A percentile compares a stretch with the other conserved stretches of the same genome.
These are phyloP conservation scores for Branchipolynoe longqiensis DNA, from an alignment of 2,888 invertebrate species.

Conservation along the genomic window DNA sequence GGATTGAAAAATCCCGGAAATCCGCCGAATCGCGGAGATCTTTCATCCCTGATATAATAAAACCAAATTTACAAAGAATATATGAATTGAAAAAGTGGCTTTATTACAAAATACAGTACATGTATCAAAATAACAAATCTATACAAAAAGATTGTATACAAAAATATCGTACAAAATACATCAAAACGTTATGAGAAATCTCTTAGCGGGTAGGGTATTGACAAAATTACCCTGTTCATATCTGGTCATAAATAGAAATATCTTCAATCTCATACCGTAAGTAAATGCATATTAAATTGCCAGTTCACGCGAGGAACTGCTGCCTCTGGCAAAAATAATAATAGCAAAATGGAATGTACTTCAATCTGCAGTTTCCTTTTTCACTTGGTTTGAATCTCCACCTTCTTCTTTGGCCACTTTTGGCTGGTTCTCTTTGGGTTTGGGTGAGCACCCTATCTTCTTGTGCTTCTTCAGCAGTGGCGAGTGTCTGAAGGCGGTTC, in stretches of 20 bases:
- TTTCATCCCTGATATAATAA: too few species aligned
- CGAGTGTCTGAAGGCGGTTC: conserved; percentile 61
- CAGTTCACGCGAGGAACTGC: neutral
- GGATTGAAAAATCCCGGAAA: too few species aligned
- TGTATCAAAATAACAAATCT: neutral
- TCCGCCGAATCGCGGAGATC: too few species aligned
- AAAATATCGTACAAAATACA: conserved; percentile 16
- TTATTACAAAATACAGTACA: conserved; percentile 30
- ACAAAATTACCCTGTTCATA: neutral
- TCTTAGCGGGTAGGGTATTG: neutral
- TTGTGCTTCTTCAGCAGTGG: conserved; percentile 64
- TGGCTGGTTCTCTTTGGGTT: neutral
- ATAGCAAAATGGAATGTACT: neutral
- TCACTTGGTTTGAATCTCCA: neutral
- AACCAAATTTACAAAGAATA: neutral
- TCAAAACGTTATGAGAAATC: neutral
- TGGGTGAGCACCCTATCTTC: neutral
- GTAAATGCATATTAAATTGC: neutral
- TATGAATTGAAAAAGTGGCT: neutral
- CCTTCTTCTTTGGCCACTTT: neutral
- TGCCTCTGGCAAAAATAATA: neutral
- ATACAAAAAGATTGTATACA: neutral
- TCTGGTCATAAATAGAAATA: too few species aligned
- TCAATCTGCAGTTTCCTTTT: neutral
- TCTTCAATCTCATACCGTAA: neutral